Base-by-base conservation (phyloP, 2,113 vertebrate genomes). In the Dolichotis patagonum region DNA sequence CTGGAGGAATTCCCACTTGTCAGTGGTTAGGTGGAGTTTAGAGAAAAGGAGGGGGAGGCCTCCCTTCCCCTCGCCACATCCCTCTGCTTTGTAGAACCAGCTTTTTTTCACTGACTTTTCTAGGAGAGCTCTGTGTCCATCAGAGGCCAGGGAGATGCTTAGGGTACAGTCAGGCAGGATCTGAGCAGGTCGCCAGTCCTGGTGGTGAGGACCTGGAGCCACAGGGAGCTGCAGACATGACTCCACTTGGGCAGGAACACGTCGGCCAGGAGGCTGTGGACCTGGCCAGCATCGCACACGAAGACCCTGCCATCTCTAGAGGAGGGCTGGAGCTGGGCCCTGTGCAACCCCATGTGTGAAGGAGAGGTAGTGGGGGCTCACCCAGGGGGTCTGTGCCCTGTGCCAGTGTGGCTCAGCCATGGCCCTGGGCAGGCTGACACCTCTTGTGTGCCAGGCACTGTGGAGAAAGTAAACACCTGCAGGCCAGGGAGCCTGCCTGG, bases 41-140 rank as follows among this genome's bases (percentile, higher is more conserved):
- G 43, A 7, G 73, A 49, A 6, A 1, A 9, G 35, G 41, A 43
- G 41, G 41, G 10, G 9, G 63, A 12, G 46, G 13, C 54, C 78
- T 60, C 38, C 14, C 46, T 52, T 28, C 32, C 22, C 43, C 43
- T 58, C 30, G 71, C 10, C 2, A 9, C n/a, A 2, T 67, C 75
- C 35, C 26, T 4, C n/a, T 3, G 3, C 13, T 38, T 26, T 35
- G 49, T 22, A 63, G 67, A 81, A 24, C 58, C 1, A 17, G 62
- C 75, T 67, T 32, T 43, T 78, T 78, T 43, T 67, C 60, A 30
- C 22, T 58, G 87, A 32, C 84, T 80, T n/a, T 46, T 35, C 32
- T 58, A 90, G 30, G 77, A 58, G 52, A 22, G 54, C 0, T 0
- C 63, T 0, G 0, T 9, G 26, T 63, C 5, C 1, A 5, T 17